Conservation (phyloP, 2,113 vertebrate genomes). For the Etia nguti region DNA sequence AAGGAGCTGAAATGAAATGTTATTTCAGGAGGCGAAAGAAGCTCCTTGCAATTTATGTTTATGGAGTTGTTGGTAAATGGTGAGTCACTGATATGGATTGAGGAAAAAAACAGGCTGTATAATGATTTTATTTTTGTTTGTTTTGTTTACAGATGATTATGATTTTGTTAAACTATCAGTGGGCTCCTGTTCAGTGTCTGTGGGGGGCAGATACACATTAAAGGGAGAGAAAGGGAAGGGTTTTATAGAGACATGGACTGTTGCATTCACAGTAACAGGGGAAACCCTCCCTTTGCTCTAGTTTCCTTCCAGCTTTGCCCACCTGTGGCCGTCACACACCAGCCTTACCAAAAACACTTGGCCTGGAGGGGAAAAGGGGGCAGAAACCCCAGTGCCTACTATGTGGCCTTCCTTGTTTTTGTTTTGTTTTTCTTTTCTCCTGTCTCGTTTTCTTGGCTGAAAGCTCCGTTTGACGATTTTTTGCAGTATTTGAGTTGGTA, state of each 20-base stretch:
- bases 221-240: constrained; percentile 18
- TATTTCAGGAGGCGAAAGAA: constrained; percentile 67
- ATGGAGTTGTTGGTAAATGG: constrained; percentile 60
- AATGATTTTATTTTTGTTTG: constrained; percentile 61
- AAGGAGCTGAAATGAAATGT: constrained; percentile 52
- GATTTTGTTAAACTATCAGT: constrained; percentile 62
- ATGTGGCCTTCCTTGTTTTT: constrained; percentile 82
- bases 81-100: constrained; percentile 30
- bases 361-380: constrained; percentile 63
- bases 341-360: constrained; percentile 72
- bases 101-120: constrained; percentile 57
- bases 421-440: not conserved
- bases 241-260: constrained; percentile 24
- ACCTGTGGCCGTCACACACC: constrained; percentile 60
- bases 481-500: constrained; percentile 86
- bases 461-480: constrained; percentile 53
- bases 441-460: constrained; percentile 53
- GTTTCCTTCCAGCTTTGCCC: constrained; percentile 35
- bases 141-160: constrained; percentile 74
- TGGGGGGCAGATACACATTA: not conserved
- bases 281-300: constrained; percentile 52
- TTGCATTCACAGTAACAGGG: constrained; percentile 24
- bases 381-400: constrained; percentile 69
- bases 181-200: constrained; percentile 49
- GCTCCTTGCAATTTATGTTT: constrained; percentile 65